These are phyloP conservation scores for Drosophila sucinea DNA, from an alignment of 1,140 invertebrate species.

Conservation along the genomic window DNA sequence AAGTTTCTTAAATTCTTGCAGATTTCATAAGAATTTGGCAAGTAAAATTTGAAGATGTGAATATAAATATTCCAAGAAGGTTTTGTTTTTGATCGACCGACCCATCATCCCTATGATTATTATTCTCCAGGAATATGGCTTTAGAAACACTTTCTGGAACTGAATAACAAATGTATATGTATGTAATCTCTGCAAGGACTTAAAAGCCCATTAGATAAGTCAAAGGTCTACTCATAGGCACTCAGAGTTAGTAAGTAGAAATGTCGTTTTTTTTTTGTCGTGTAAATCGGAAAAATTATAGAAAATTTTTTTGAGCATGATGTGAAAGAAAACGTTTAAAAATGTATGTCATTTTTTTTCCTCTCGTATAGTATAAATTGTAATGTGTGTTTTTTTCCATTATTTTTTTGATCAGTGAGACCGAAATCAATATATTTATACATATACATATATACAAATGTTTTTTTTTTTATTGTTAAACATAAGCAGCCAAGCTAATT, in stretches of 20 bases:
- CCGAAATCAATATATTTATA: slow-evolving; percentile 4
- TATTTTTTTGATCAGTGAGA: slow-evolving; percentile 13
- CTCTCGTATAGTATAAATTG: slow-evolving; percentile 17
- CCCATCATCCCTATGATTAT: too few species aligned
- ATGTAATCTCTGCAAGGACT: neutral
- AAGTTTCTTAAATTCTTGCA: neutral
- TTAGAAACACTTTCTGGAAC: too few species aligned
- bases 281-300: neutral
- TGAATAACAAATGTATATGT: too few species aligned
- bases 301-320: slow-evolving; percentile 62
- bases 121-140: too few species aligned
- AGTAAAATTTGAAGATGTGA: too few species aligned
- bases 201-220: neutral
- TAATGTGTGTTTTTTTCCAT: slow-evolving; percentile 46
- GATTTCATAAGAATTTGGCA: neutral
- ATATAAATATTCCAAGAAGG: too few species aligned
- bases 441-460: slow-evolving; percentile 11
- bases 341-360: slow-evolving; percentile 8
- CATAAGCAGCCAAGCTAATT: slow-evolving; percentile 78
- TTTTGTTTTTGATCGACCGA: too few species aligned
- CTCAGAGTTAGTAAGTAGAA: slow-evolving; percentile 21
- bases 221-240: slow-evolving; percentile 31
- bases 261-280: neutral
- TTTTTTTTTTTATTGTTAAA: slow-evolving; percentile 55
- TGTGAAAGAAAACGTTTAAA: slow-evolving; percentile 40